phyloP scores from a whole-genome alignment of 2,797 vertebrate genomes.

The Malacoctenus gilli region DNA sequence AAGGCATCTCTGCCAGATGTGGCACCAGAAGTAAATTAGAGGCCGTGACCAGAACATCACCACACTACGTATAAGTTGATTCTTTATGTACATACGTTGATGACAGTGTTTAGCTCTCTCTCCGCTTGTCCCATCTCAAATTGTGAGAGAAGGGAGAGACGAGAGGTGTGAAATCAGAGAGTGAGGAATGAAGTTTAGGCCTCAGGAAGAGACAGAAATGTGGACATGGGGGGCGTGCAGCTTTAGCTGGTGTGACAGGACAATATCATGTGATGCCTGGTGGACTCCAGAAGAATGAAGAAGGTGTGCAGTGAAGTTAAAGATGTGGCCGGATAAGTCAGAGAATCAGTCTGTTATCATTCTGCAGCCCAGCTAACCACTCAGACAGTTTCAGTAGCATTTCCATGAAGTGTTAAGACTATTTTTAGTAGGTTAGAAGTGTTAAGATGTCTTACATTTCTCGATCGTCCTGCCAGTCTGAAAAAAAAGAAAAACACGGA shows the following conservation, averaged over 20 bases:
- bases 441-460: constrained; percentile 92
- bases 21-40: constrained; percentile 14
- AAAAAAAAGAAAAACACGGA: constrained; percentile 68
- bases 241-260: constrained; percentile 51
- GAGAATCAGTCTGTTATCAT: constrained; percentile 23
- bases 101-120: constrained; percentile 39
- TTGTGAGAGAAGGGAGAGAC: constrained; percentile 28
- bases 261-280: constrained; percentile 73
- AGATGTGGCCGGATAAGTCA: constrained; percentile 70
- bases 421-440: constrained; percentile 20
- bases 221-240: constrained; percentile 16
- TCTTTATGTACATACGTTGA: constrained; percentile 52
- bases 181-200: constrained; percentile 65
- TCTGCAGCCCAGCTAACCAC: constrained; percentile 15
- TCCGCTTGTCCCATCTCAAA: constrained; percentile 38
- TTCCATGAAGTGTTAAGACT: constrained; percentile 11
- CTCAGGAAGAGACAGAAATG: constrained; percentile 56
- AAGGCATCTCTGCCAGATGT: no score
- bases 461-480: constrained; percentile 89
- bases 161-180: constrained; percentile 53
- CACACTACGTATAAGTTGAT: constrained; percentile 40
- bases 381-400: constrained; percentile 16
- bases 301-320: constrained; percentile 71
- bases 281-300: constrained; percentile 69
- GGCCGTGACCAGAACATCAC: constrained; percentile 53